phyloP scores from a whole-genome alignment of 2,888 invertebrate genomes.

The Drosophila flavopinicola region DNA sequence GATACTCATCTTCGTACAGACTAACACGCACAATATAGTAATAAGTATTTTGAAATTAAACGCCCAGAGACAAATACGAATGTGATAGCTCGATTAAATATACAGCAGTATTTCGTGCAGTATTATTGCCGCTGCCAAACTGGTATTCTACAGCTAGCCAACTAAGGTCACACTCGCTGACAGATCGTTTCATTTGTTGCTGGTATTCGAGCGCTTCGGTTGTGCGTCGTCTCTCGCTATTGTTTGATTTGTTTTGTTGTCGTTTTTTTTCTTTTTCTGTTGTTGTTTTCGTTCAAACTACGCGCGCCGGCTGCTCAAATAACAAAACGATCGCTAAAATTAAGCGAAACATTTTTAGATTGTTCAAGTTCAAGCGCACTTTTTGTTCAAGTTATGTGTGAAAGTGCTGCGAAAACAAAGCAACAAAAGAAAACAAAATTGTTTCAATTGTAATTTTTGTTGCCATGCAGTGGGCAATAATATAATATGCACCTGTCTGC shows the following conservation, averaged over 20 bases:
- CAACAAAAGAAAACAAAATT: not conserved
- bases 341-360: constrained; percentile 4
- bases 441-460: constrained; percentile 14
- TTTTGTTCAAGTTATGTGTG: constrained; percentile 17
- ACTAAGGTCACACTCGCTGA: constrained; percentile 28
- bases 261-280: not conserved
- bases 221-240: not conserved
- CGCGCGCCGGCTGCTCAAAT: constrained; percentile 58
- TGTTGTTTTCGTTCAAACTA: not conserved
- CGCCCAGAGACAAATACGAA: not conserved
- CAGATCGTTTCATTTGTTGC: constrained; percentile 40
- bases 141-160: constrained; percentile 8
- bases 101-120: not conserved
- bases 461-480: constrained; percentile 24
- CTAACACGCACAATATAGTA: too few relatives aligned
- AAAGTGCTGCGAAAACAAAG: constrained; percentile 24
- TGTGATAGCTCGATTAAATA: not conserved
- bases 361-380: constrained; percentile 11
- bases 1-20: too few relatives aligned
- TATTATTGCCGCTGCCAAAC: constrained; percentile 1
- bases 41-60: too few relatives aligned
- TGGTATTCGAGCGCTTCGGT: constrained; percentile 25
- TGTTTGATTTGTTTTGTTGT: not conserved
- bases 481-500: constrained; percentile 46
- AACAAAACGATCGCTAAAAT: constrained; percentile 25